phyloP scores from a whole-genome alignment of 2,888 invertebrate species.

The Mactromeris polynyma region DNA sequence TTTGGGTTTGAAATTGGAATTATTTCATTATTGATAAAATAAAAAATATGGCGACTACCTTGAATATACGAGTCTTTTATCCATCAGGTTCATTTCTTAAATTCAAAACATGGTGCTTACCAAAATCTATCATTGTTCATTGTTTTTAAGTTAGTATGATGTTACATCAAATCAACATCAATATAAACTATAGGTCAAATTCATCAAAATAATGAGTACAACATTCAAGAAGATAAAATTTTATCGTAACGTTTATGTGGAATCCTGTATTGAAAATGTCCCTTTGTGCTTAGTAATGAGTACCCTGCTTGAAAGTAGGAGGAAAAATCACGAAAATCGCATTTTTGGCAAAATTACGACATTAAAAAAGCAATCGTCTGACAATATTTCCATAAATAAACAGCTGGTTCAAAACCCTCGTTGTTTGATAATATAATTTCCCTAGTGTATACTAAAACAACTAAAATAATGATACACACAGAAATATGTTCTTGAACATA shows the following conservation, averaged over 20 bases:
- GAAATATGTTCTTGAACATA: neutral
- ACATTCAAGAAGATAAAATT: neutral
- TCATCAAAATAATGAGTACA: neutral
- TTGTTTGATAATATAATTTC: constrained; percentile 1
- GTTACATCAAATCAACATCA: too few species aligned
- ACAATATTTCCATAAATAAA: neutral
- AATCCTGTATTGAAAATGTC: too few species aligned
- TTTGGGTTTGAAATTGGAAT: too few species aligned
- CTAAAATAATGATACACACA: neutral
- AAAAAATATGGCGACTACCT: too few species aligned
- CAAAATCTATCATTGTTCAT: too few species aligned
- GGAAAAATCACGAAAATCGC: neutral
- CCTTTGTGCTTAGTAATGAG: neutral
- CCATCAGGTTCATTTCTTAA: too few species aligned
- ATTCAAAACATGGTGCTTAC: too few species aligned
- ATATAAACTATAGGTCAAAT: too few species aligned
- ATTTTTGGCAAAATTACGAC: neutral
- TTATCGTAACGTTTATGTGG: too few species aligned
- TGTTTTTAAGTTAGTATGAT: too few species aligned
- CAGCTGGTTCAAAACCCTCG: neutral
- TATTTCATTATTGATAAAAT: too few species aligned
- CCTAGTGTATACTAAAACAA: neutral
- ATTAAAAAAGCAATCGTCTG: neutral
- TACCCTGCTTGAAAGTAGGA: neutral
- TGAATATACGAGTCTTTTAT: too few species aligned